phyloP scores from a whole-genome alignment of 1,140 invertebrate genomes.

The Eurytemora carolleeae region DNA sequence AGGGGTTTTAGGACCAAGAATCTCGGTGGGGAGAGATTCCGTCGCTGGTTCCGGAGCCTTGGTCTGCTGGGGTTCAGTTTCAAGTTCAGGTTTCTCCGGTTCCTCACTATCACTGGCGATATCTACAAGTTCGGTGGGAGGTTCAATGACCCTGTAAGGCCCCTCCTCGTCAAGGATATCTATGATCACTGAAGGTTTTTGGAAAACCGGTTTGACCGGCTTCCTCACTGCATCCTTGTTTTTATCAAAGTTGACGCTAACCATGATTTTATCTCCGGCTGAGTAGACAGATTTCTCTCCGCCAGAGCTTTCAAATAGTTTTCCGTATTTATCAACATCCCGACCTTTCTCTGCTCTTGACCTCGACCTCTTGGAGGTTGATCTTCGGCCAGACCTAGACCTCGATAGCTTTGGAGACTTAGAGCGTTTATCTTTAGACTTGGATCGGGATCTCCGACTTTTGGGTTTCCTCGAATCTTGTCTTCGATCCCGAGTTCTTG shows the following conservation, averaged over 20 bases:
- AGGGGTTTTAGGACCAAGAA: not conserved
- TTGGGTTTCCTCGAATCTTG: not conserved
- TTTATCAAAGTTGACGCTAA: slow-evolving; percentile 13
- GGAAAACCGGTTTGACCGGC: not conserved
- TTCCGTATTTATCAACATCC: no score
- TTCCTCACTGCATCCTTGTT: not conserved
- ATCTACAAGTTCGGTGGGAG: slow-evolving; percentile 5
- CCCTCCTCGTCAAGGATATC: slow-evolving; percentile 9
- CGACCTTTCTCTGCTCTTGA: not conserved
- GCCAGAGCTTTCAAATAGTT: not conserved
- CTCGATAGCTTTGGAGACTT: not conserved
- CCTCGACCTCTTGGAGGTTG: not conserved
- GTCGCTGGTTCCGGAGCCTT: not conserved
- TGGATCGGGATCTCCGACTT: not conserved
- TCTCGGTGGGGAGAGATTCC: not conserved
- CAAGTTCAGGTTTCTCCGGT: not conserved
- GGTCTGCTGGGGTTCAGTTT: not conserved
- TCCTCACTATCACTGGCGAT: slow-evolving; percentile 9
- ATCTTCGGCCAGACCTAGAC: not conserved
- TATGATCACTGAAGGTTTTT: slow-evolving; percentile 6
- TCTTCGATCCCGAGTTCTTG: not conserved
- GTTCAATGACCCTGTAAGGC: slow-evolving; percentile 10
- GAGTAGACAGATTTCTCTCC: slow-evolving; percentile 10
- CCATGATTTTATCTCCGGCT: slow-evolving; percentile 12
- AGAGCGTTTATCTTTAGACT: not conserved